Base-by-base conservation (phyloP, 2,797 vertebrate genomes). In the Anguilla anguilla region DNA sequence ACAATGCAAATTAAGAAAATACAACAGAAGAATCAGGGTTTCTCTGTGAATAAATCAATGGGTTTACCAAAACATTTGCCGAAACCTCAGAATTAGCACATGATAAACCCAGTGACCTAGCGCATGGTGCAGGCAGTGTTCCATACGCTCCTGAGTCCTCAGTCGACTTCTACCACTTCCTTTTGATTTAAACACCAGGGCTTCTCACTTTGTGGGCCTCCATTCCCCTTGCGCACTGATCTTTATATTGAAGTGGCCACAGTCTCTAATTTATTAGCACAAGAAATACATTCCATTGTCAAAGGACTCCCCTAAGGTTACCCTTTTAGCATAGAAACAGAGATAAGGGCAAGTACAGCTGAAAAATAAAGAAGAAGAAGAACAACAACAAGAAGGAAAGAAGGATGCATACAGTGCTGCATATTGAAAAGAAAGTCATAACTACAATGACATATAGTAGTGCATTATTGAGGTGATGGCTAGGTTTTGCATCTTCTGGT, bases 121-220 rank as follows among this genome's bases (percentile, higher is more conserved):
- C 31, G 72, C 49, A 86, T 39, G 35, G 11, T 43, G 46, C 13
- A 46, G 55, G 3, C 39, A 19, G 9, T 53, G 15, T 17, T 79
- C 74, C 77, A 46, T 51, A 49, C 67, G 79, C 2, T 43, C 57
- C 22, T 25, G 31, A 25, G 19, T 55, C 72, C 39, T 31, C 17
- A 55, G 25, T 77, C 4, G 7, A 7, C 22, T 67, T 25, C 7
- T n/a, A n/a, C 43, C 31, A n/a, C 74, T 59, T 81, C 15, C 9
- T 57, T 57, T 57, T 43, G 74, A 35, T 81, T 86, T 86, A 79
- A 81, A 28, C 17, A 25, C n/a, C 86, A 81, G 86, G 9, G 35
- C 35, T 39, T 81, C 86, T 81, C 55, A 74, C 53, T 17, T 86
- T 86, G 55, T 43, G 15, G 55, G 28, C 57, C 86, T 87, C 55